Base-by-base conservation (phyloP, 2,888 invertebrate species). In the Antheraea yamamai region DNA sequence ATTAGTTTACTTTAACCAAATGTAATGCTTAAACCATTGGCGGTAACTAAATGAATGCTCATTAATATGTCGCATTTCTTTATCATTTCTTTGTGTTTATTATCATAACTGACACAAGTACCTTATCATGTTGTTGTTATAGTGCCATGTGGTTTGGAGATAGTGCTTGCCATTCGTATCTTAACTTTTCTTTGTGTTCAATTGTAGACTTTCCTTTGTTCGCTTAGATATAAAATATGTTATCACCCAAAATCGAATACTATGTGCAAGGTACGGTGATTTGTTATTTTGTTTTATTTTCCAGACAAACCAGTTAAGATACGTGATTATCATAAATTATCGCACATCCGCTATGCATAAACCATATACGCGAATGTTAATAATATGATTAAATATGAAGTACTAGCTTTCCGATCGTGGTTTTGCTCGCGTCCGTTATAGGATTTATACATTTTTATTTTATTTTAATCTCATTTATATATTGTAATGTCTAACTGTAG, bases 71-170 rank as follows among this genome's bases (percentile, higher is more conserved):
- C 18, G 39, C 26, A 70, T 66, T 55, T 51, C 47, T 55, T 70
- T 61, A 66, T 66, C 51, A 74, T 47, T 73, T 61, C 73, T 73
- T 26, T 73, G 39, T 39, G 39, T 70, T 70, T 70, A 16, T 73
- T n/a, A 26, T 61, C 61, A 14, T 8, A 20, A n/a, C 39, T 73
- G 61, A 58, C 55, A 30, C n/a, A 35, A 14, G 26, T 39, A 16
- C 8, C 39, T 30, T 75, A 73, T 75, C 66, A 30, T 47, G 39
- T 73, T 70, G 47, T 47, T 73, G 73, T 75, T 75, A 68, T 52
- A 2, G 10, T 35, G 16, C 35, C 55, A 75, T 70, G 70, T 73
- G 73, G 66, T n/a, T 55, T 23, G 64, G 16, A 51, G 39, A 30
- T 55, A 47, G 2, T n/a, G 20, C 4, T 64, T 64, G 26, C 26